Conservation (phyloP, 2,888 invertebrate species). For the Campoplex nolae region DNA sequence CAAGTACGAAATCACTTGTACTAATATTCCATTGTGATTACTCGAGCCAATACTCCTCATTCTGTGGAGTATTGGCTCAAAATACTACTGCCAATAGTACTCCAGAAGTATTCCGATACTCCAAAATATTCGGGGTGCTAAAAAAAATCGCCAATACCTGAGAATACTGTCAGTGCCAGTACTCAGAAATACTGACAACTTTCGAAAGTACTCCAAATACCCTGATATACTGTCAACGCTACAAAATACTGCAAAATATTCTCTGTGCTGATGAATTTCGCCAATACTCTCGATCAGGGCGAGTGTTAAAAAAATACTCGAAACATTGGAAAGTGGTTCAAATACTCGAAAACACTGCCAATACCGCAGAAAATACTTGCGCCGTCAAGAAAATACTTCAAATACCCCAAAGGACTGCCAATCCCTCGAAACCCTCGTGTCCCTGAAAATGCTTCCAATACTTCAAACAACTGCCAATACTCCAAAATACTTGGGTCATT, state of each 20-base stretch:
- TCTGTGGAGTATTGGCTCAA: not conserved
- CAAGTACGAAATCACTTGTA: not conserved
- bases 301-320: not conserved
- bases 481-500: not conserved
- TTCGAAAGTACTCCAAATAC: not conserved
- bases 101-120: not conserved
- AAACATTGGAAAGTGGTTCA: no score
- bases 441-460: not conserved
- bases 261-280: no score
- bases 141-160: not conserved
- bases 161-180: not conserved
- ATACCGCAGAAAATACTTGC: not conserved
- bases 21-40: not conserved
- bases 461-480: not conserved
- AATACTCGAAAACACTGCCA: not conserved
- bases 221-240: not conserved
- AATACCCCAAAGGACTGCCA: not conserved
- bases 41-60: not conserved
- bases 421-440: no score
- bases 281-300: no score
- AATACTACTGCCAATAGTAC: not conserved
- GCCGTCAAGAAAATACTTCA: not conserved
- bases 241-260: not conserved
- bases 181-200: not conserved
- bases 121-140: not conserved